Percentiles rank a stretch among this genome's conserved stretches.
phyloP scores from a whole-genome alignment of 2,797 vertebrate species.

The Poecile montanus region DNA sequence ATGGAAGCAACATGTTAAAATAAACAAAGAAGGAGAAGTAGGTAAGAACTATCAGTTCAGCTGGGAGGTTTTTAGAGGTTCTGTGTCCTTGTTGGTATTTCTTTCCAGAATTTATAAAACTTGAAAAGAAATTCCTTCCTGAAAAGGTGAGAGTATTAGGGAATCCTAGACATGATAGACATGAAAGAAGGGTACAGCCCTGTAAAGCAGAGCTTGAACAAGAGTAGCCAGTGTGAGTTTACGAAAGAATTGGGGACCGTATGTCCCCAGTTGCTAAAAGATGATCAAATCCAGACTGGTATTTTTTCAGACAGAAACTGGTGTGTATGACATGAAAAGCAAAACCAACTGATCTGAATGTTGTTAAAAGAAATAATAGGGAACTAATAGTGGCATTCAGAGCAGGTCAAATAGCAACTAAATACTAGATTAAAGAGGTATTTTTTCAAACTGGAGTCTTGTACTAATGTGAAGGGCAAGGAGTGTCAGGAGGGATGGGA shows the following conservation, averaged over 20 bases:
- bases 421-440: neutral
- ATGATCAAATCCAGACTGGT: neutral
- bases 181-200: neutral
- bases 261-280: neutral
- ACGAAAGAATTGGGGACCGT: neutral
- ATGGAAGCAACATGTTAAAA: neutral
- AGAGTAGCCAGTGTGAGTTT: neutral
- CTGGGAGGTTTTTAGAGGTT: neutral
- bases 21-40: neutral
- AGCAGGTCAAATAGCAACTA: neutral
- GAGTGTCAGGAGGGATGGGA: neutral
- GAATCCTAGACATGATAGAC: neutral
- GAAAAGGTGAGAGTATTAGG: neutral
- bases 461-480: neutral
- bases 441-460: neutral
- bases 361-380: neutral
- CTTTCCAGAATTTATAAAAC: neutral
- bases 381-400: neutral
- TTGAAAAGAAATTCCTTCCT: neutral
- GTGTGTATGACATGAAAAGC: neutral
- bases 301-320: neutral
- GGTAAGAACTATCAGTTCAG: neutral
- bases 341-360: neutral
- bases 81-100: neutral
- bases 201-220: neutral